Evolutionary conservation across 2,888 invertebrate species (phyloP), one percentile per base, ranked within the genome.

Genomic region (Epiblema foenella): DNA sequence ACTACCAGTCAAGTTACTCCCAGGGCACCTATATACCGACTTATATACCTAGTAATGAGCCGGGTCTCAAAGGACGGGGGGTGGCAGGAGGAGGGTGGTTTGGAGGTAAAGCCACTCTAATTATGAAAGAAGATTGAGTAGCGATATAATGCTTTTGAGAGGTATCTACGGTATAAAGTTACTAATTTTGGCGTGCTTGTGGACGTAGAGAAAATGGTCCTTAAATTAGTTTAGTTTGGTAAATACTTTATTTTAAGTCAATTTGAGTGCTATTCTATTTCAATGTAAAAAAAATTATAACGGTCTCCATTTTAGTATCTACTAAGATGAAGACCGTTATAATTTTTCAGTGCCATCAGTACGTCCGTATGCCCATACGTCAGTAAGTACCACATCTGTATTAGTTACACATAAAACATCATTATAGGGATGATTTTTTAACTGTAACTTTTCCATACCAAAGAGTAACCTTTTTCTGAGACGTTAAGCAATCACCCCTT

Each of bases 111-210:
- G 89, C 88, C 88, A 88, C 87, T 89, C 87, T 90, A 91, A 92
- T 92, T 91, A 92, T 91, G 90, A 90, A 91, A 89, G 90, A 91
- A 92, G 89, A 91, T 91, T 89, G 92, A 87, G 84, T 84, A 86
- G 88, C 84, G 86, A 85, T 84, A 81, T 82, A 83, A 81, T 79
- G 79, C 71, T 71, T 71, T 67, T 60, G 62, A 71, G 67, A 71
- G 66, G 59, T 66, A 66, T 67, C 60, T 67, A 51, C 54, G 33
- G 37, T 60, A 39, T 62, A 56, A 62, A 71, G 67, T 71, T 71
- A 51, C 52, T 39, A 63, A 63, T 42, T 71, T 54, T 42, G 66
- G 60, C 37, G 52, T 29, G 60, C 17, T 62, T 24, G 24, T 60
- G 29, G 52, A 51, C 52, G 60, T 46, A 66, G 62, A 52, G 49